Percentiles rank a stretch among this genome's conserved stretches.
Evolutionary conservation across 2,113 vertebrate genomes (phyloP).

Genomic region (Syngnathus scovelli): DNA sequence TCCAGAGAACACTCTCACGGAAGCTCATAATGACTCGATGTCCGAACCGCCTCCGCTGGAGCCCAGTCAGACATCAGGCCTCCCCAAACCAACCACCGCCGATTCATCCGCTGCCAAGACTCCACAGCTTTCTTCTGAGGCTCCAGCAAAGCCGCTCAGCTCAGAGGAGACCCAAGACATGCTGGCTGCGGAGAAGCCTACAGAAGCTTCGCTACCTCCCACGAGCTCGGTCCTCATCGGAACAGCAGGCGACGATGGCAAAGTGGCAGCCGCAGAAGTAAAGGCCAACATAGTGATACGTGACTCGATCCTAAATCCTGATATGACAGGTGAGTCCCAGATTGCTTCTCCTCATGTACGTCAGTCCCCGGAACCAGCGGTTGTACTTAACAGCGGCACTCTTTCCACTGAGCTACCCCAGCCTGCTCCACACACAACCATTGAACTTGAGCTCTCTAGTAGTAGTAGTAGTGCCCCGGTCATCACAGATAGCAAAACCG

Average conservation of each 20-base stretch:
- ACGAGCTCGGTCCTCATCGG: slow-evolving; percentile 9
- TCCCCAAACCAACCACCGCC: slow-evolving; percentile 63
- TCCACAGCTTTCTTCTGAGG: slow-evolving; percentile 55
- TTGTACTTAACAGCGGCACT: slow-evolving; percentile 41
- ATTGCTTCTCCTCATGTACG: slow-evolving; percentile 56
- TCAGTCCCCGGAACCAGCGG: slow-evolving; percentile 18
- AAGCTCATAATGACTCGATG: slow-evolving; percentile 41
- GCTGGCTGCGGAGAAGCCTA: slow-evolving; percentile 15
- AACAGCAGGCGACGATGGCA: slow-evolving; percentile 8
- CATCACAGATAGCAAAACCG: slow-evolving; percentile 65
- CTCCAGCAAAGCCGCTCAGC: slow-evolving; percentile 39
- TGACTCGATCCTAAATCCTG: slow-evolving; percentile 11
- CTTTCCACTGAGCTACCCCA: slow-evolving; percentile 37
- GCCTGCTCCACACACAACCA: slow-evolving; percentile 34
- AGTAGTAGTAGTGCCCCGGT: slow-evolving; percentile 21
- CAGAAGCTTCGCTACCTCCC: slow-evolving; percentile 9
- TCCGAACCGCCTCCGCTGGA: slow-evolving; percentile 71
- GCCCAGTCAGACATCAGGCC: slow-evolving; percentile 79
- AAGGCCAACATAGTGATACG: slow-evolving; percentile 11
- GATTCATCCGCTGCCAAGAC: slow-evolving; percentile 68
- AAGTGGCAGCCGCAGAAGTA: slow-evolving; percentile 15
- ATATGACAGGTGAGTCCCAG: slow-evolving; percentile 17
- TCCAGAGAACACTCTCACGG: background rate
- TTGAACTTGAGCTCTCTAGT: slow-evolving; percentile 33
- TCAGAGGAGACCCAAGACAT: slow-evolving; percentile 34